These are phyloP conservation scores for Bursaphelenchus mucronatus DNA, from an alignment of 1,140 invertebrate genomes.

Conservation along the genomic window DNA sequence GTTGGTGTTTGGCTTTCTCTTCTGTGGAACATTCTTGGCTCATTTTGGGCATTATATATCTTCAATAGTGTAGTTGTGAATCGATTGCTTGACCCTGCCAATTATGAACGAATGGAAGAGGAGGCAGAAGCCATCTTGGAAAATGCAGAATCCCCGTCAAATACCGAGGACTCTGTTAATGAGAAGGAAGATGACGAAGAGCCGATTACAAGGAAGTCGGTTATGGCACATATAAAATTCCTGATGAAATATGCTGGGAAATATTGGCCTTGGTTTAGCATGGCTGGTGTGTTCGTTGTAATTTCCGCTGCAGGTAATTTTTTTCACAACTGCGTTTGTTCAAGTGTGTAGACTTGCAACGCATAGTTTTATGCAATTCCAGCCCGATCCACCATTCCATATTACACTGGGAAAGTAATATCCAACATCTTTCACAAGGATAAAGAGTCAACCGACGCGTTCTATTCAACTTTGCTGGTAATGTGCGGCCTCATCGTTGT, in stretches of 20 bases:
- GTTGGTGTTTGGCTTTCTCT: slow-evolving; percentile 21
- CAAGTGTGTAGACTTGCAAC: too few species aligned
- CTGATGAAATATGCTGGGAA: too few species aligned
- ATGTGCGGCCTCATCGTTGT: slow-evolving; percentile 12
- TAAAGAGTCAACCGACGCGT: slow-evolving; percentile 8
- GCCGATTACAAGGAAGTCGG: too few species aligned
- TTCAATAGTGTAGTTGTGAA: too few species aligned
- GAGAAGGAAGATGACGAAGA: neutral
- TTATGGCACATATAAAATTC: too few species aligned
- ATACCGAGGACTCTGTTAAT: neutral
- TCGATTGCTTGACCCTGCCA: neutral
- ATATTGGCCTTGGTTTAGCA: too few species aligned
- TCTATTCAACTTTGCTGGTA: slow-evolving; percentile 5
- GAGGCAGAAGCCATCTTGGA: neutral
- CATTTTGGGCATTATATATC: neutral
- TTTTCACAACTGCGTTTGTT: too few species aligned
- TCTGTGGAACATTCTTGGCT: slow-evolving; percentile 5
- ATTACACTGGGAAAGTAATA: slow-evolving; percentile 51
- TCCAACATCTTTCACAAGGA: slow-evolving; percentile 36
- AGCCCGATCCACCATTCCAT: slow-evolving; percentile 51
- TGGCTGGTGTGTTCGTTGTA: too few species aligned
- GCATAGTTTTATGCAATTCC: neutral
- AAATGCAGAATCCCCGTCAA: slow-evolving; percentile 8
- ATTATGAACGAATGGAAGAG: slow-evolving; percentile 11
- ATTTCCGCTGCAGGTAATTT: too few species aligned